Base-by-base conservation (phyloP, 2,113 vertebrate species). In the Tretioscincus oriximinensis region DNA sequence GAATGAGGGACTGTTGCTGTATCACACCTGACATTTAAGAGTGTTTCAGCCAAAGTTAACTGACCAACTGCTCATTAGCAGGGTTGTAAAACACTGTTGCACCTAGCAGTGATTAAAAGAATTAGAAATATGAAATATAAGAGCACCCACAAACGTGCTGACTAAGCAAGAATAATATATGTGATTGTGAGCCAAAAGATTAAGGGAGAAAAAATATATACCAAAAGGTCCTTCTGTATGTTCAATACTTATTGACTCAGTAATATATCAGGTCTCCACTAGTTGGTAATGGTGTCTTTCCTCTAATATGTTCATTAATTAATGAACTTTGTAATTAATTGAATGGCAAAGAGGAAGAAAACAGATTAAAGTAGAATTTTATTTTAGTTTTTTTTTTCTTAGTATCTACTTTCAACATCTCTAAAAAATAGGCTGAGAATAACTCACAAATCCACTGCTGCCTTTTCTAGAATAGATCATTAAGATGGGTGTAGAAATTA, bases 251-350 rank as follows among this genome's bases (percentile, higher is more conserved):
- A 93, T 87, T 86, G 85, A 94, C 82, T 85, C 72, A 87, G 71
- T 89, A 93, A 92, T 89, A 88, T 84, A 93, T 93, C 86, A 92
- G 85, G 86, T 91, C 84, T 86, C 78, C 81, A 49, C 81, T 76
- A 69, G 72, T 94, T 84, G 91, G 86, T 92, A 93, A 93, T 81
- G 87, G 82, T 83, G 88, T 90, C 86, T 91, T 92, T 89, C 88
- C 54, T 75, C 81, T 86, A 93, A 92, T 90, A 91, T 87, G 85
- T 90, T 91, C 87, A 92, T 90, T 93, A 94, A 93, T 93, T 93
- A 94, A 94, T 91, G 83, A 94, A 93, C 85, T 93, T 49, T 63
- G 21, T 89, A 93, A 80, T 91, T 92, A 90, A 94, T 83, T 93
- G 82, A 60, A 82, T 73, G 80, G 70, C 78, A 79, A 89, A 69